Percentiles rank a stretch among this genome's conserved stretches.
Conservation (phyloP, 1,140 invertebrate species). For the Lordiphosa clarofinis region DNA sequence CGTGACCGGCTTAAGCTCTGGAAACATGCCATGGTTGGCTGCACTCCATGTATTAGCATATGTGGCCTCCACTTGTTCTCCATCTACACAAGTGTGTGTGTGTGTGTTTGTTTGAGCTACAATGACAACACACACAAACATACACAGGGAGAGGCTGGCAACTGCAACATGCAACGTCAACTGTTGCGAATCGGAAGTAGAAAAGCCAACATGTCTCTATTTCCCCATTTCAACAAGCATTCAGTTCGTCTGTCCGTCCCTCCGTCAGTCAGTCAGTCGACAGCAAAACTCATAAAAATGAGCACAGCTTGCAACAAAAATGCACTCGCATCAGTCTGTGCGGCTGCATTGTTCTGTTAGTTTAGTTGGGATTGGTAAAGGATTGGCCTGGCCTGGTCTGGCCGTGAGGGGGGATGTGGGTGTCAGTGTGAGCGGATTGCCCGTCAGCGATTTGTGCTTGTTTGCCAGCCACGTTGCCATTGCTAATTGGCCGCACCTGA, state of each 20-base stretch:
- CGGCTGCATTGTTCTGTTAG: constrained; percentile 22
- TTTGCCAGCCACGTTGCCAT: constrained; percentile 39
- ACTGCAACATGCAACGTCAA: constrained; percentile 43
- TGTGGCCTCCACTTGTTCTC: constrained; percentile 48
- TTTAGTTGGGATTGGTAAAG: constrained; percentile 14
- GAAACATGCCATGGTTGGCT: constrained; percentile 47
- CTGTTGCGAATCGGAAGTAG: constrained; percentile 68
- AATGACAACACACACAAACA: constrained; percentile 37
- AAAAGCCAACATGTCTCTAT: constrained; percentile 76
- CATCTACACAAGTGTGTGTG: constrained; percentile 14
- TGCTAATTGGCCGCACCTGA: constrained; percentile 71
- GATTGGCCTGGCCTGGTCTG: constrained; percentile 16
- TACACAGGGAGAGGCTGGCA: not conserved
- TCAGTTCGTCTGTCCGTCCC: constrained; percentile 12
- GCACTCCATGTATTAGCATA: constrained; percentile 67
- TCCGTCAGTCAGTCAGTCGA: constrained; percentile 26
- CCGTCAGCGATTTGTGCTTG: constrained; percentile 62
- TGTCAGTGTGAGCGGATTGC: constrained; percentile 29
- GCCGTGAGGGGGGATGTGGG: not conserved
- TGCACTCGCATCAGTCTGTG: constrained; percentile 40
- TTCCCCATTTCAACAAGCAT: constrained; percentile 59
- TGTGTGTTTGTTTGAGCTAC: constrained; percentile 50
- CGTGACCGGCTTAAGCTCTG: constrained; percentile 8
- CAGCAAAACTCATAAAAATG: constrained; percentile 48
- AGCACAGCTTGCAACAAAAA: constrained; percentile 70